Percentiles rank a stretch among this genome's conserved stretches.
Conservation (phyloP, 2,888 invertebrate species). For the Tryphoninae sp. region DNA sequence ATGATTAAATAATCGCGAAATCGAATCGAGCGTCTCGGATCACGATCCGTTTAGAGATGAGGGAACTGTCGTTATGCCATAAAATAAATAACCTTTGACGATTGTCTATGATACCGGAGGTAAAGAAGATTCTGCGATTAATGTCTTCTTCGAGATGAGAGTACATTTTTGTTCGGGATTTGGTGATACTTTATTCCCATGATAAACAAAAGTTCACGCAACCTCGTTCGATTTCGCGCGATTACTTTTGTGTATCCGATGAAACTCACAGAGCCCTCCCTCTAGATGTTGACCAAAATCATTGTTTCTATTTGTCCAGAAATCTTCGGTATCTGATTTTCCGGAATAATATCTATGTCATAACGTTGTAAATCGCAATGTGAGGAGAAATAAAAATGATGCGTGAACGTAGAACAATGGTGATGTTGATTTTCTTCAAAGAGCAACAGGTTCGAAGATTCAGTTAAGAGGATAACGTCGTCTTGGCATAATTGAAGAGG, state of each 20-base stretch:
- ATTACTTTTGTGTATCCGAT: conserved; percentile 26
- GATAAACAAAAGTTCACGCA: conserved; percentile 2
- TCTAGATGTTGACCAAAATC: conserved; percentile 42
- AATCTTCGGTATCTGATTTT: conserved; percentile 48
- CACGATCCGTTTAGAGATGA: too few relatives aligned
- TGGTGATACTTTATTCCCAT: conserved; percentile 26
- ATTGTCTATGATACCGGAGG: background rate
- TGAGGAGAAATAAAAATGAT: conserved; percentile 43
- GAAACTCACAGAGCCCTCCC: conserved; percentile 12
- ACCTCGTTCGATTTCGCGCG: conserved; percentile 37
- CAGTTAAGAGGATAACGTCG: background rate
- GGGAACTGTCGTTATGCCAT: too few relatives aligned
- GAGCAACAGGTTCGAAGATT: background rate
- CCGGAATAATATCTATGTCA: conserved; percentile 43
- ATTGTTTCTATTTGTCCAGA: conserved; percentile 51
- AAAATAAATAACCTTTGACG: background rate
- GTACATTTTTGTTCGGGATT: background rate
- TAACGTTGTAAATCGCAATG: conserved; percentile 47
- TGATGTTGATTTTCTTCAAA: background rate
- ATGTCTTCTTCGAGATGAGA: background rate
- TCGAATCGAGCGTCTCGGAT: conserved; percentile 12
- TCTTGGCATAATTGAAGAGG: background rate
- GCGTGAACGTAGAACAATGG: conserved; percentile 27
- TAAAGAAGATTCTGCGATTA: background rate
- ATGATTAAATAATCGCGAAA: conserved; percentile 30